phyloP scores from a whole-genome alignment of 2,113 vertebrate genomes.

The Apteryx mantelli region DNA sequence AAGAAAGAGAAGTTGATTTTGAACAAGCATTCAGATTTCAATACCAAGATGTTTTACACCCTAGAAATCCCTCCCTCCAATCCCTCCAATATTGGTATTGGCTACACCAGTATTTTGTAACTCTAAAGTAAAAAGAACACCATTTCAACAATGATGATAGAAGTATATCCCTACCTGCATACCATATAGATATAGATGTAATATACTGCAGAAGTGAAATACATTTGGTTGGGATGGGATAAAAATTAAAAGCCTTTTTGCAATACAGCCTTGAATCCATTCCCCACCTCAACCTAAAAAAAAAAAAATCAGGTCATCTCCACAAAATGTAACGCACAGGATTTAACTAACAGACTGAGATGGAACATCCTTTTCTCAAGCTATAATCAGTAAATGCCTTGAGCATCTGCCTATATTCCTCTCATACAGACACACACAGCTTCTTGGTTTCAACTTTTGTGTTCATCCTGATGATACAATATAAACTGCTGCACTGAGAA shows the following conservation, averaged over 20 bases:
- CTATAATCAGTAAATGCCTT: neutral
- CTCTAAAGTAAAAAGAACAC: neutral
- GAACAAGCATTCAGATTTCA: neutral
- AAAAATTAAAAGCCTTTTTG: neutral
- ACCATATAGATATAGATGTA: neutral
- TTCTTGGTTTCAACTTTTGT: neutral
- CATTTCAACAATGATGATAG: neutral
- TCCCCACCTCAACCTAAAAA: neutral
- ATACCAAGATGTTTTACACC: neutral
- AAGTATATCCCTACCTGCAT: fast-evolving
- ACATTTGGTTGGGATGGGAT: fast-evolving
- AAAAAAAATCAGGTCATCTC: neutral
- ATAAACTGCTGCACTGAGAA: neutral
- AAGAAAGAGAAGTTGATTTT: neutral
- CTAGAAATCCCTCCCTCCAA: neutral
- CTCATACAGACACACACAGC: neutral
- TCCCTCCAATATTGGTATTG: neutral
- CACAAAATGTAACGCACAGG: neutral
- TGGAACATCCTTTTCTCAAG: neutral
- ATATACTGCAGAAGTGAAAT: neutral
- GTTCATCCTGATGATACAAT: neutral
- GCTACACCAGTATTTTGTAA: neutral
- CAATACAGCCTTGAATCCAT: neutral
- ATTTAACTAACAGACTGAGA: neutral
- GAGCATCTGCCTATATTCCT: neutral